These are phyloP conservation scores for Spodoptera picta DNA, from an alignment of 2,888 invertebrate genomes.

Conservation along the genomic window DNA sequence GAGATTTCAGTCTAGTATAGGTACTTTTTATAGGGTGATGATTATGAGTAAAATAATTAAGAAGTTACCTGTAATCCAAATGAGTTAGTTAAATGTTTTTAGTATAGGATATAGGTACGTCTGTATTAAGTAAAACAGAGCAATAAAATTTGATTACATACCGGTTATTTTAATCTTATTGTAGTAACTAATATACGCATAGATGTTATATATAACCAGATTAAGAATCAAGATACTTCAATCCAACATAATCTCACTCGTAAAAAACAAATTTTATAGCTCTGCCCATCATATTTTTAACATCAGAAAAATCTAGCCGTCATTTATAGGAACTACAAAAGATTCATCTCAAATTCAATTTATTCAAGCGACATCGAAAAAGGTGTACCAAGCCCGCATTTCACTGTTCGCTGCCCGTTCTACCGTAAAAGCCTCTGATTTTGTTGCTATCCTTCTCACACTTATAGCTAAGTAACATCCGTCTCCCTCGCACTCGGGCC, in stretches of 20 bases:
- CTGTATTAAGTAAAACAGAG: constrained; percentile 4
- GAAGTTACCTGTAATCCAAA: constrained; percentile 5
- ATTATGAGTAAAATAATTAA: background rate
- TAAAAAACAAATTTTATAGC: constrained; percentile 58
- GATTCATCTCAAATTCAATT: constrained; percentile 87
- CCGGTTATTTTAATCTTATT: constrained; percentile 27
- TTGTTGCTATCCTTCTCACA: constrained; percentile 72
- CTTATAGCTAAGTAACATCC: constrained; percentile 47
- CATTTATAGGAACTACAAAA: constrained; percentile 79
- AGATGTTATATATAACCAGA: constrained; percentile 19
- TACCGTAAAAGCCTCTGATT: constrained; percentile 88
- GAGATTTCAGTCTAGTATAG: background rate
- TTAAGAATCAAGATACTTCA: constrained; percentile 44
- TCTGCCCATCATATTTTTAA: constrained; percentile 61
- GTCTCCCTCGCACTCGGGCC: constrained; percentile 73
- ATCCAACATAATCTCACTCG: constrained; percentile 38
- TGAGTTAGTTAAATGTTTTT: constrained; percentile 13
- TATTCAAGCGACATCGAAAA: constrained; percentile 87
- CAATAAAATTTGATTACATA: constrained; percentile 30
- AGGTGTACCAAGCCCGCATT: constrained; percentile 84
- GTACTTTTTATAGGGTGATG: no score
- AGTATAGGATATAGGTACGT: constrained; percentile 4
- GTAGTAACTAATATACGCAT: constrained; percentile 20
- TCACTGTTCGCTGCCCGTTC: constrained; percentile 86
- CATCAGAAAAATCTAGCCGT: constrained; percentile 68